A percentile compares a stretch with the other conserved stretches of the same genome.
phyloP scores from a whole-genome alignment of 1,140 invertebrate genomes.

The Chelonus insularis region DNA sequence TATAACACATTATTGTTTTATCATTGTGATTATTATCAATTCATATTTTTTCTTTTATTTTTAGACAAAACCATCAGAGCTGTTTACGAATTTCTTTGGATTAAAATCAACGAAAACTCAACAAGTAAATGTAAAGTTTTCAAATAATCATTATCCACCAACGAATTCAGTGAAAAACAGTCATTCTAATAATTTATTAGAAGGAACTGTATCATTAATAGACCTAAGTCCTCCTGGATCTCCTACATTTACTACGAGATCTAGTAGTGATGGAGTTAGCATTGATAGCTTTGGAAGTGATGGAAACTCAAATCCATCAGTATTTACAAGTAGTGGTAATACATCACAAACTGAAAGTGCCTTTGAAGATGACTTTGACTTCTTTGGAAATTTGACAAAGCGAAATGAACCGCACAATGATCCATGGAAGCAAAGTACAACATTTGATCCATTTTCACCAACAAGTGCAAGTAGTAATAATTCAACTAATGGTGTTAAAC shows the following conservation, averaged over 20 bases:
- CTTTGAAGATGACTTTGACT: constrained; percentile 77
- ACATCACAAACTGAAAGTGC: constrained; percentile 74
- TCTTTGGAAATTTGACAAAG: constrained; percentile 51
- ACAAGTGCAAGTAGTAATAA: constrained; percentile 30
- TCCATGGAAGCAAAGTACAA: constrained; percentile 48
- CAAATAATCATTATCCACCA: constrained; percentile 20
- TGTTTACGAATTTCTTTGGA: constrained; percentile 50
- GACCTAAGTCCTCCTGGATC: constrained; percentile 67
- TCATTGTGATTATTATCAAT: too few relatives aligned
- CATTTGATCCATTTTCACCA: constrained; percentile 48
- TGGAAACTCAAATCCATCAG: constrained; percentile 65
- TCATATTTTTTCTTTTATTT: constrained; percentile 30
- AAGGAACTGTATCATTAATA: constrained; percentile 43
- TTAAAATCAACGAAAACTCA: constrained; percentile 34
- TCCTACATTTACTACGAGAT: constrained; percentile 72
- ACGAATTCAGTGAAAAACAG: neutral
- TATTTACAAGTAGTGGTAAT: constrained; percentile 65
- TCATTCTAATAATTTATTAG: constrained; percentile 29
- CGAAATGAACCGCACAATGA: constrained; percentile 41
- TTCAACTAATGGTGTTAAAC: constrained; percentile 33
- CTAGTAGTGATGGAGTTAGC: constrained; percentile 73
- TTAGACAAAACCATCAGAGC: constrained; percentile 50
- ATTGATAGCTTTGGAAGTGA: constrained; percentile 76
- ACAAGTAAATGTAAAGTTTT: constrained; percentile 15
- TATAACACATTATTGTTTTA: too few relatives aligned